Evolutionary conservation across 1,140 invertebrate species (phyloP).

Genomic region (Hermetia illucens): DNA sequence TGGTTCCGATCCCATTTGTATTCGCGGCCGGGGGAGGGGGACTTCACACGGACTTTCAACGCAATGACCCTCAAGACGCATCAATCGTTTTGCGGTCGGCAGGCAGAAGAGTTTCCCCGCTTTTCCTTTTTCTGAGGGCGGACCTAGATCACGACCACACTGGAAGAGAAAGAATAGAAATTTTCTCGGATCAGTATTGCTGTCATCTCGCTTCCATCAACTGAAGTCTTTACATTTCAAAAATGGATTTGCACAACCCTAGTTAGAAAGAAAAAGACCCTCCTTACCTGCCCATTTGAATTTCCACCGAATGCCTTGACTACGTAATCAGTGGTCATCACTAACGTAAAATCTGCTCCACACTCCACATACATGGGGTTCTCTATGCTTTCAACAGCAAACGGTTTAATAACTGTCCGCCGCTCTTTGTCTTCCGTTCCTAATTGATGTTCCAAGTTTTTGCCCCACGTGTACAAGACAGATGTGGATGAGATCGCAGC

Average conservation of each 20-base stretch:
- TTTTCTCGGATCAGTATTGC: not conserved
- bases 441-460: conserved; percentile 51
- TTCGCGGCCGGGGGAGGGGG: conserved; percentile 24
- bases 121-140: conserved; percentile 20
- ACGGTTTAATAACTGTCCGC: conserved; percentile 30
- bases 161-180: conserved; percentile 4
- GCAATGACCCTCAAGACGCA: conserved; percentile 27
- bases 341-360: conserved; percentile 43
- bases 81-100: conserved; percentile 24
- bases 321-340: conserved; percentile 36
- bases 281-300: conserved; percentile 39
- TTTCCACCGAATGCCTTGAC: conserved; percentile 51
- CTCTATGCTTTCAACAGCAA: conserved; percentile 23
- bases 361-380: conserved; percentile 34
- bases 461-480: conserved; percentile 48
- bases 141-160: conserved; percentile 23
- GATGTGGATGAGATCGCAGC: conserved; percentile 42
- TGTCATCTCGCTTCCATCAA: too few species aligned
- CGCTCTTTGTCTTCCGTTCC: conserved; percentile 39
- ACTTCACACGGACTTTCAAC: conserved; percentile 25
- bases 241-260: not conserved
- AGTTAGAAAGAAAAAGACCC: not conserved
- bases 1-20: conserved; percentile 20
- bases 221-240: not conserved
- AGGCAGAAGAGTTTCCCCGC: conserved; percentile 22